phyloP scores from a whole-genome alignment of 2,888 invertebrate species.

The Agriopis leucophaearia region DNA sequence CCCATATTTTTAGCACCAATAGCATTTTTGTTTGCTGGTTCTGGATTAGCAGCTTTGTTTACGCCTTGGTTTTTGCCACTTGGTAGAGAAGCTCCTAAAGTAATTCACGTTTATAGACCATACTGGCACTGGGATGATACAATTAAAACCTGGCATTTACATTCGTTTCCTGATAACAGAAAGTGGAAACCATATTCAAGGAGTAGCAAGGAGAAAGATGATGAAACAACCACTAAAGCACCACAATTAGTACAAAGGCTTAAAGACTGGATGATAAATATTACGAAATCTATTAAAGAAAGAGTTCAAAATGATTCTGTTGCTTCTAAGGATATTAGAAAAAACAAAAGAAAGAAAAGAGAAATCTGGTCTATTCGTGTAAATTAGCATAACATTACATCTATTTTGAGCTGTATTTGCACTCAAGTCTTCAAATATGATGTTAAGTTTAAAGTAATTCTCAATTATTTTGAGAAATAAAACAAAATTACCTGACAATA shows the following conservation, averaged over 20 bases:
- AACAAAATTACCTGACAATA: no score
- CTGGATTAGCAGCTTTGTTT: conserved; percentile 87
- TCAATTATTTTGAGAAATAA: no score
- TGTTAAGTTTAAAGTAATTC: no score
- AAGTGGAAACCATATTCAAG: conserved; percentile 55
- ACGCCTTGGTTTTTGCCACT: conserved; percentile 88
- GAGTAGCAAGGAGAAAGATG: conserved; percentile 51
- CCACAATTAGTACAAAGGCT: conserved; percentile 61
- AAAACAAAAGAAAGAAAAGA: conserved; percentile 70
- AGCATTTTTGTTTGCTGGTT: conserved; percentile 87
- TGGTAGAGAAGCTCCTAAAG: conserved; percentile 74
- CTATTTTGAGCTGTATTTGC: no score
- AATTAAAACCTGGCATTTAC: conserved; percentile 83
- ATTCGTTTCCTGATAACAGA: conserved; percentile 71
- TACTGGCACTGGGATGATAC: conserved; percentile 87
- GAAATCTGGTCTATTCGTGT: conserved; percentile 65
- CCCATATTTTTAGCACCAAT: conserved; percentile 88
- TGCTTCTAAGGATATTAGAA: conserved; percentile 47
- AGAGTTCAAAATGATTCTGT: conserved; percentile 43
- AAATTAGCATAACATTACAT: conserved; percentile 49
- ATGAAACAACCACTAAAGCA: conserved; percentile 43
- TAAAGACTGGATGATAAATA: conserved; percentile 63
- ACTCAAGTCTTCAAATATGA: no score
- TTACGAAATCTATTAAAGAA: conserved; percentile 56
- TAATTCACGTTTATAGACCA: conserved; percentile 74